Percentiles rank a stretch among this genome's conserved stretches.
phyloP scores from a whole-genome alignment of 2,797 vertebrate species.

The Cyclura pinguis region DNA sequence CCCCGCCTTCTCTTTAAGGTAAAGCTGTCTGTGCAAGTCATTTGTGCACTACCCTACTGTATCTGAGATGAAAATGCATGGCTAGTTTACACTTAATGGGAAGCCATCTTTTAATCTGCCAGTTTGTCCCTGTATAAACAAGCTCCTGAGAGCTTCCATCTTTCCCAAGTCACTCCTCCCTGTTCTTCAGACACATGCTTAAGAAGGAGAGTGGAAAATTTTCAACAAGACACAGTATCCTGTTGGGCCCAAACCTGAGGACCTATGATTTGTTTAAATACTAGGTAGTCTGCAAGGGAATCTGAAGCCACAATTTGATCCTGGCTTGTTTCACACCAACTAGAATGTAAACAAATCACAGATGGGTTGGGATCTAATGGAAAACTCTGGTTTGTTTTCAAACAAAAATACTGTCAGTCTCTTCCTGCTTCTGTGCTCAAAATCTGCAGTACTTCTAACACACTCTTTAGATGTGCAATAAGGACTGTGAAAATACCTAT shows the following conservation, averaged over 20 bases:
- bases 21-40: not conserved
- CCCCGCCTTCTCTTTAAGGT: not conserved
- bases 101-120: not conserved
- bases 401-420: not conserved
- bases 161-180: not conserved
- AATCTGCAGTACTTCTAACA: not conserved
- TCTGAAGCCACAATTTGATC: not conserved
- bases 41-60: not conserved
- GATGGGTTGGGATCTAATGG: no score
- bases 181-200: not conserved
- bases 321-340: not conserved
- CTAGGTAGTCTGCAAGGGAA: not conserved
- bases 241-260: not conserved
- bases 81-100: not conserved
- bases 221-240: not conserved
- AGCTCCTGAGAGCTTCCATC: not conserved
- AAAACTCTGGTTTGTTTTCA: not conserved
- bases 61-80: not conserved
- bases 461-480: constrained; percentile 5
- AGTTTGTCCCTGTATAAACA: not conserved
- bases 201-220: not conserved
- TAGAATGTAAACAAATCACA: not conserved
- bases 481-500: not conserved
- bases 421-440: not conserved
- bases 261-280: not conserved